Base-by-base conservation (phyloP, 2,113 vertebrate genomes). In the Craseonycteris thonglongyai region DNA sequence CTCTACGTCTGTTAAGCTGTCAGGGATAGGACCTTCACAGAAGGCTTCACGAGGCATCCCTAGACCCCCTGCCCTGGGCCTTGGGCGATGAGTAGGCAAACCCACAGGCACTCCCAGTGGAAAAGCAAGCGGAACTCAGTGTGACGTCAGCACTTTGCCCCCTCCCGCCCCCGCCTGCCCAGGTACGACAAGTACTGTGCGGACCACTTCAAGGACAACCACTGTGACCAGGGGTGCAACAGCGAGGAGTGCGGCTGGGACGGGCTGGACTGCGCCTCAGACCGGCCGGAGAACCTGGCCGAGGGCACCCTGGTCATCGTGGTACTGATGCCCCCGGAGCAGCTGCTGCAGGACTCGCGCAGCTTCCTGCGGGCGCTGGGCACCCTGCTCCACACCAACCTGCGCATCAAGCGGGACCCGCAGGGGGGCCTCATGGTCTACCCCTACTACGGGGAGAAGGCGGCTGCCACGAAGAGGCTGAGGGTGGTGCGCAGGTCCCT, bases 231-330 rank as follows among this genome's bases (percentile, higher is more conserved):
- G 97, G 99, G 99, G 69, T 99, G 99, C 96, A 98, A 99, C 95
- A 99, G 97, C 0, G 99, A 99, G 97, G 99, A 98, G 71, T 99
- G 99, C 10, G 99, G 99, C 98, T 99, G 99, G 99, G 99, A 99
- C 0, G 99, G 99, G 15, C 98, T 99, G 97, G 99, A 99, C 98
- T 99, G 99, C 14, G 98, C 98, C 0, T 45, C 38, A 0, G 98
- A 99, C 94, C 98, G 92, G n/a, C 98, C 99, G 0, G 96, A 99
- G 93, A 98, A 98, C 82, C 87, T 99, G 96, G 98, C 98, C 0
- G 97, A 98, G 1, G 99, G 99, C 13, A 99, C 98, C 3, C 97
- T 99, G 18, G 98, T 99, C 18, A 98, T 99, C 0, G 99, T 99
- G 97, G 99, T 99, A 28, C 98, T 99, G 69, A 98, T 99, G 98